Base-by-base conservation (phyloP, 2,113 vertebrate genomes). In the Crotalus tigris region DNA sequence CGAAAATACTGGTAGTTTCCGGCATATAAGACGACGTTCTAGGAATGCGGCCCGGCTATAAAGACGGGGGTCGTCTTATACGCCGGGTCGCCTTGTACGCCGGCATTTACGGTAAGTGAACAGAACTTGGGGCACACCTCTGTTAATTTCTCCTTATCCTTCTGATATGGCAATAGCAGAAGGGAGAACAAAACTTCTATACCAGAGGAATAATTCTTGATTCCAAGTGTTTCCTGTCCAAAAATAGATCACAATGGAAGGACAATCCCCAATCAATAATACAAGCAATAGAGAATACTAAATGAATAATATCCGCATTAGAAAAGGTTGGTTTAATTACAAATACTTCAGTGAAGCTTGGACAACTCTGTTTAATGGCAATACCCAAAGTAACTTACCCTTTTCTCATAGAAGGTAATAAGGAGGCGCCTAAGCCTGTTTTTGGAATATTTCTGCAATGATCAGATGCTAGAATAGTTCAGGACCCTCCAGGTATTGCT, bases 201-300 rank as follows among this genome's bases (percentile, higher is more conserved):
- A 64, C 91, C 92, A 85, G n/a, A 85, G 55, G 86, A 90, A 90
- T 87, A 54, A 86, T 44, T 53, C 12, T 46, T 58, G 24, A 49
- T 69, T 58, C 87, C 91, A 94, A 57, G 61, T 49, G 53, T 59
- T 91, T 93, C 57, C 85, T n/a, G 57, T 89, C 51, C n/a, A 92
- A 85, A 93, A 92, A 89, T 44, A 64, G 53, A 26, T 92, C 54
- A 89, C 3, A 59, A 33, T 23, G 12, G 24, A 55, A 92, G 69
- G 46, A 93, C 10, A 95, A n/a, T n/a, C 26, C 59, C 0, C 7
- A 53, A 85, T 53, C 75, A 44, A 89, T 92, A 92, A 91, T 88
- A 81, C 92, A 12, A 29, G 59, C 88, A 91, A 59, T 12, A 15
- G 69, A n/a, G 81, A 88, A 93, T 87, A 59, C 6, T 29, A 92